Base-by-base conservation (phyloP, 2,113 vertebrate species). In the Entelurus aequoreus region DNA sequence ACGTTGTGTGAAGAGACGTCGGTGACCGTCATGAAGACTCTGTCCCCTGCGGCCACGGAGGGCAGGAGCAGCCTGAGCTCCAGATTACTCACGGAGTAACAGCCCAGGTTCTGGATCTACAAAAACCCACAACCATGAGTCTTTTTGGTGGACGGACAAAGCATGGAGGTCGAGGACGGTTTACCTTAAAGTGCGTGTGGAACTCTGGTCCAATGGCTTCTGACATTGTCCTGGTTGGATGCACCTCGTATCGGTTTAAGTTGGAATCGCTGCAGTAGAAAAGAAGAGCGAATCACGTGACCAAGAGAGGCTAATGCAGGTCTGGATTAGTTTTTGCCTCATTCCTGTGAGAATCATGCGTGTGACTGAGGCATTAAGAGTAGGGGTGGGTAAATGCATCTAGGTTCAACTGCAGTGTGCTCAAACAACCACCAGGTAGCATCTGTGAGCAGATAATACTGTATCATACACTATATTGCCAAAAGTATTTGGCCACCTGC, bases 51-150 rank as follows among this genome's bases (percentile, higher is more conserved):
- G 50, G 92, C 94, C 65, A 92, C 86, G 0, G 94, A 87, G 0
- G 96, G 95, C 64, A 96, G 88, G 48, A 78, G 75, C 62, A 97
- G 80, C 44, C 64, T 84, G 58, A 98, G 64, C 66, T 92, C 87
- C 79, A 97, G 55, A 9, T 93, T 90, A 28, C 65, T 87, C 59
- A 94, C 72, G 0, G 85, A 70, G 63, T 93, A 97, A 62, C 95
- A 98, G 66, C 93, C 96, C 0, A 94, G 88, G 62, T 98, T 97
- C 79, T 94, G 95, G 48, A 98, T 84, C 96, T 98, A 72, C 42
- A 70, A 62, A 72, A 19, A 53, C 8, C 28, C 28, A 28, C 28
- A 28, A 53, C 21, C 5, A 11, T 8, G 48, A 49, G 12, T 14
- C 9, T 49, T 49, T n/a, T 11, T 3, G 14, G 48, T 49, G 48